Percentiles rank a stretch among this genome's conserved stretches.
These are phyloP conservation scores for Pterocles orientalis DNA, from an alignment of 2,113 vertebrate genomes.

Conservation along the genomic window DNA sequence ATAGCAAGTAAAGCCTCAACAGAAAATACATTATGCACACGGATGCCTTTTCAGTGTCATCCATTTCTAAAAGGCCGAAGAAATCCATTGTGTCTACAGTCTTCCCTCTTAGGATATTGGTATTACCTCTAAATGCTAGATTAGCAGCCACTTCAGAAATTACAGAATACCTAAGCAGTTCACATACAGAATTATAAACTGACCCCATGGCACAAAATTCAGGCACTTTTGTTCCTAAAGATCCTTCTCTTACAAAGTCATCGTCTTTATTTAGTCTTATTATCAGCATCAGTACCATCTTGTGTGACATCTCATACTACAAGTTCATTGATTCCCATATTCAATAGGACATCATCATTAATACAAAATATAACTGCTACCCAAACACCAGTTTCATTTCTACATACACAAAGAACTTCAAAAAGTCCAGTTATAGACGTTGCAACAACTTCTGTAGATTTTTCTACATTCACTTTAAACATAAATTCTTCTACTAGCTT, in stretches of 20 bases:
- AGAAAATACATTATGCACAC: not conserved
- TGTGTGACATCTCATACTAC: not conserved
- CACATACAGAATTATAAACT: not conserved
- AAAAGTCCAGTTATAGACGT: not conserved
- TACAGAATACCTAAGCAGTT: not conserved
- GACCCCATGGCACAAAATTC: not conserved
- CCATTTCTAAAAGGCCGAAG: not conserved
- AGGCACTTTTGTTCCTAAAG: not conserved
- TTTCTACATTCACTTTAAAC: not conserved
- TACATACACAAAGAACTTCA: not conserved
- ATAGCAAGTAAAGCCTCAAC: not conserved
- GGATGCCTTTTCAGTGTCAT: not conserved
- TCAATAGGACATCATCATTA: not conserved
- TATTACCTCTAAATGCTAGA: not conserved
- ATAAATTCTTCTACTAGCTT: not conserved
- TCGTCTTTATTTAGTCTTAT: not conserved
- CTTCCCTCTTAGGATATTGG: not conserved
- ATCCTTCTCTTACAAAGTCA: not conserved
- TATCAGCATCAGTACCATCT: not conserved
- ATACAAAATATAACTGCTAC: not conserved
- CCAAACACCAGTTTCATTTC: not conserved
- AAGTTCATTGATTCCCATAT: not conserved
- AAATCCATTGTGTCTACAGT: not conserved
- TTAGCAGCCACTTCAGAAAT: not conserved
- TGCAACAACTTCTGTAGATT: not conserved